These are phyloP conservation scores for Rhopalosiphum padi DNA, from an alignment of 1,140 invertebrate genomes.

Conservation along the genomic window DNA sequence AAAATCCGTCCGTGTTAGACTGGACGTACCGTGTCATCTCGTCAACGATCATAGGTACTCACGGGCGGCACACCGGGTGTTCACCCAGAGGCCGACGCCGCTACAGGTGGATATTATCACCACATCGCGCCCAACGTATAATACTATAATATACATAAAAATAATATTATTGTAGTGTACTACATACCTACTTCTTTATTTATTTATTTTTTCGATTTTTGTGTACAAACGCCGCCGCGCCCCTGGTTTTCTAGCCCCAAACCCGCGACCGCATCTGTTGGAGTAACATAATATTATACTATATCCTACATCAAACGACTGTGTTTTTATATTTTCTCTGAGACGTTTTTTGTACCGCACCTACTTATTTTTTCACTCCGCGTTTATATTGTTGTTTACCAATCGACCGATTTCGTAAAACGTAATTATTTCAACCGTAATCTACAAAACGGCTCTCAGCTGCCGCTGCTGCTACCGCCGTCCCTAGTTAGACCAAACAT, in stretches of 20 bases:
- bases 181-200: not conserved
- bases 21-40: not conserved
- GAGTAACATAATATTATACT: not conserved
- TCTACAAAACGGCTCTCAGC: not conserved
- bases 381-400: constrained; percentile 5
- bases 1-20: too few relatives aligned
- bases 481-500: not conserved
- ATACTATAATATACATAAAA: not conserved
- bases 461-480: not conserved
- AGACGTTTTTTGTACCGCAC: not conserved
- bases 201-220: not conserved
- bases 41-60: not conserved
- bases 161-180: not conserved
- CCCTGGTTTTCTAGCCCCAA: not conserved
- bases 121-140: not conserved
- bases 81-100: constrained; percentile 23
- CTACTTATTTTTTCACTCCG: not conserved
- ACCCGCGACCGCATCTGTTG: not conserved
- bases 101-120: constrained; percentile 33
- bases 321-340: not conserved
- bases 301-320: not conserved
- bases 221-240: not conserved
- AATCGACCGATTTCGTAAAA: constrained; percentile 20
- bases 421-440: constrained; percentile 1
- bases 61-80: not conserved